These are phyloP conservation scores for Philereme vetulata DNA, from an alignment of 2,888 invertebrate species.

Conservation along the genomic window DNA sequence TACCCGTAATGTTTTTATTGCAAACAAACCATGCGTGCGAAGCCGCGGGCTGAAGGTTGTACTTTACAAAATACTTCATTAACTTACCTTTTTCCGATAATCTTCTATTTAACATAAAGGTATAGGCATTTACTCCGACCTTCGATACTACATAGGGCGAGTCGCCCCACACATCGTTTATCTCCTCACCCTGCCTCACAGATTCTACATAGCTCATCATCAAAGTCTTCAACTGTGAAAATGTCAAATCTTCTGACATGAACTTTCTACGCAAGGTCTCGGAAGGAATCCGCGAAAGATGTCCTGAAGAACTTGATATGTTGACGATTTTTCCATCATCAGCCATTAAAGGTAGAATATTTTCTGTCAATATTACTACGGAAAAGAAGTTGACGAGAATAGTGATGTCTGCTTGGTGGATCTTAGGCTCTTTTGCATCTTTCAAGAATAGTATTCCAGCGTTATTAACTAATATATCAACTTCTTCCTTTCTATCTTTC, in stretches of 20 bases:
- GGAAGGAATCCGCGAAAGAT: slow-evolving; percentile 84
- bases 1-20: too few species aligned
- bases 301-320: slow-evolving; percentile 88
- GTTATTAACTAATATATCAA: slow-evolving; percentile 90
- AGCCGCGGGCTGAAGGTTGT: too few species aligned
- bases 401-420: slow-evolving; percentile 63
- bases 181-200: slow-evolving; percentile 59
- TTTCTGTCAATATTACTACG: slow-evolving; percentile 76
- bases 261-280: slow-evolving; percentile 76
- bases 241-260: slow-evolving; percentile 74
- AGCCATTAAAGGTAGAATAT: slow-evolving; percentile 86
- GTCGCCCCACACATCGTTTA: slow-evolving; percentile 81
- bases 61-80: background rate
- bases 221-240: slow-evolving; percentile 80
- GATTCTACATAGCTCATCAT: slow-evolving; percentile 86
- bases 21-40: too few species aligned
- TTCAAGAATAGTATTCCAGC: slow-evolving; percentile 83
- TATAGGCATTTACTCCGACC: slow-evolving; percentile 88
- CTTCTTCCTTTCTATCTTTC: slow-evolving; percentile 80
- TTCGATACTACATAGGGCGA: slow-evolving; percentile 89
- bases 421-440: slow-evolving; percentile 62
- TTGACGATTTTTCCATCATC: slow-evolving; percentile 88
- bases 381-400: slow-evolving; percentile 66
- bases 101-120: slow-evolving; percentile 85
- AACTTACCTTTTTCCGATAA: slow-evolving; percentile 57